Percentiles rank a stretch among this genome's conserved stretches.
These are phyloP conservation scores for Dicentrarchus labrax DNA, from an alignment of 2,113 vertebrate species.

Conservation along the genomic window DNA sequence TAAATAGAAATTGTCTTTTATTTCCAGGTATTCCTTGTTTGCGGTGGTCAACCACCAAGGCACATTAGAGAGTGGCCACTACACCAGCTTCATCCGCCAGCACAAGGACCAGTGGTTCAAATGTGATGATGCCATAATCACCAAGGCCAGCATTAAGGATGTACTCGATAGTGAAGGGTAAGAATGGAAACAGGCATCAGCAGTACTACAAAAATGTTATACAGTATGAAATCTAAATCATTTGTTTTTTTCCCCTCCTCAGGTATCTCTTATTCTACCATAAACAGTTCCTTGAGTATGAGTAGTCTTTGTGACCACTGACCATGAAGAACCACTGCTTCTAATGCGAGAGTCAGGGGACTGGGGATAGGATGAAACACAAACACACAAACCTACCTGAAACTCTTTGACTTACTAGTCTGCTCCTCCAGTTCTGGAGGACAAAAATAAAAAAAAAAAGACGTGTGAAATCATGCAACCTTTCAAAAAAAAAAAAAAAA, in stretches of 20 bases:
- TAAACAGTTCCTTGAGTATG: conserved; percentile 98
- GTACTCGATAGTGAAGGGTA: conserved; percentile 99
- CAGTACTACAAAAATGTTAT: background rate
- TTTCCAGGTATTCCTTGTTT: conserved; percentile 96
- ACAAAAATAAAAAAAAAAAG: conserved; percentile 49
- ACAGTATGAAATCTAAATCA: background rate
- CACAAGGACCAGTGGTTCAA: conserved; percentile 99
- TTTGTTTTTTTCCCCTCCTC: background rate
- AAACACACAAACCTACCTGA: conserved; percentile 90
- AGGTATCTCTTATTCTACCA: conserved; percentile 98
- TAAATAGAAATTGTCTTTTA: background rate
- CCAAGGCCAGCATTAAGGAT: conserved; percentile 99
- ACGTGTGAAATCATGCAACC: conserved; percentile 78
- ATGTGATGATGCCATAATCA: conserved; percentile 99
- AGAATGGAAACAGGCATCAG: conserved; percentile 46
- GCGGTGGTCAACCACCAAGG: conserved; percentile 99
- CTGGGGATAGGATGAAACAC: conserved; percentile 78
- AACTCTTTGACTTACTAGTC: conserved; percentile 78
- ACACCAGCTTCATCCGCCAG: conserved; percentile 99
- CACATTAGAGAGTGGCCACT: conserved; percentile 98
- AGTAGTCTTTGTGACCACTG: conserved; percentile 86
- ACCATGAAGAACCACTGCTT: conserved; percentile 66
- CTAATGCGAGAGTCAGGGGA: conserved; percentile 52
- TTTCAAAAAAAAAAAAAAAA: conserved; percentile 69
- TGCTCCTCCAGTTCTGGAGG: conserved; percentile 61